Conservation (phyloP, 2,888 invertebrate species). For the Perizoma flavofasciatum region DNA sequence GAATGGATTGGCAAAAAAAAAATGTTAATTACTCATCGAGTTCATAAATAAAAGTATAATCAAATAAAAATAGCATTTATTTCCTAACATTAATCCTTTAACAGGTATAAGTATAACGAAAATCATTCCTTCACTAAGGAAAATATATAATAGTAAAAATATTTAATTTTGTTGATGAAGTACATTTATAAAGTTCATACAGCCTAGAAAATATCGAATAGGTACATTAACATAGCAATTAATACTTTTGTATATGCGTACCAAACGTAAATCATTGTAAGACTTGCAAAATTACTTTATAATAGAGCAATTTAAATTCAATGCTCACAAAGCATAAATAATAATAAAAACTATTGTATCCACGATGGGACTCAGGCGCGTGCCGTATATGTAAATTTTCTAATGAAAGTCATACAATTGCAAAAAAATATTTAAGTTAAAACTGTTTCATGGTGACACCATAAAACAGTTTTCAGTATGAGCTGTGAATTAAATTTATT, state of each 20-base stretch:
- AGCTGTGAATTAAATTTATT: slow-evolving; percentile 56
- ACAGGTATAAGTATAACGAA: no score
- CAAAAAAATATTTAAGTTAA: slow-evolving; percentile 57
- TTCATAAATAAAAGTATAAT: no score
- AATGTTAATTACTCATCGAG: no score
- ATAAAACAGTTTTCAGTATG: slow-evolving; percentile 58
- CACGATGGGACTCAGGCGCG: slow-evolving; percentile 27
- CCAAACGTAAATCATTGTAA: background rate
- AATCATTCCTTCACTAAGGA: no score
- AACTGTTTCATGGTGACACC: slow-evolving; percentile 44
- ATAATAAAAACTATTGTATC: slow-evolving; percentile 24
- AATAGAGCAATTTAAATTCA: slow-evolving; percentile 17
- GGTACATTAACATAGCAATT: no score
- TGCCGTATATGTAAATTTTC: slow-evolving; percentile 42
- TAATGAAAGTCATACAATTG: slow-evolving; percentile 59
- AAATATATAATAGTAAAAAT: no score
- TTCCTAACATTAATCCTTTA: no score
- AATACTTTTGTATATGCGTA: background rate
- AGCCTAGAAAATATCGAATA: no score
- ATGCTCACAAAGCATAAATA: slow-evolving; percentile 18
- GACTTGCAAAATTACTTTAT: slow-evolving; percentile 5
- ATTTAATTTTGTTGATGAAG: no score
- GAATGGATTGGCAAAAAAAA: no score
- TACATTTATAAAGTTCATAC: no score
- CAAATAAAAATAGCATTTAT: no score